Evolutionary conservation across 2,888 invertebrate genomes (phyloP), one percentile per base, ranked within the genome.

Genomic region (Thalpophila matura): DNA sequence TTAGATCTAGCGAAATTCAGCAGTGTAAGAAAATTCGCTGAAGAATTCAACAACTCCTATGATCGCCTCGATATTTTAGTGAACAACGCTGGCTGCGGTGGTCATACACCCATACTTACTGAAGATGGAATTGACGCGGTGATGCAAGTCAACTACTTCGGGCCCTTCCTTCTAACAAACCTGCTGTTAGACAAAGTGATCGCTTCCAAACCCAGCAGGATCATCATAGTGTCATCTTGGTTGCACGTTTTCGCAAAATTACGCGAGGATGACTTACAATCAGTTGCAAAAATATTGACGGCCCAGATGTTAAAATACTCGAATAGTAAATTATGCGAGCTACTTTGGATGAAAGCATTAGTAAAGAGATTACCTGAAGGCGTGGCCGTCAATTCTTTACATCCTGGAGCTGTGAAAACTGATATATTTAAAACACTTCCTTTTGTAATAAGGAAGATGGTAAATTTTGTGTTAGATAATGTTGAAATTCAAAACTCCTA

Each of bases 361-460:
- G 88, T 89, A 0, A 90, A 88, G 35, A 82, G 86, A 24, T 67
- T 95, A 2, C 89, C 92, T 1, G 77, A 79, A 10, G 96, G 96
- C 3, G 96, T 98, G 0, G 97, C 97, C 0, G 97, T 96, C 0
- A 98, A 98, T 84, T 97, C 96, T 71, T 88, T 98, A 47, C 98
- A 98, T 90, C 98, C 98, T 0, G 98, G 98, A 10, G 91, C 97
- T 86, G 97, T 98, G 33, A 96, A 97, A 84, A 97, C 97, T 0
- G 97, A 97, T 22, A 97, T 98, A 50, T 97, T 97, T 96, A 95
- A 96, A 31, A 96, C 95, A 76, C 89, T 96, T 10, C 96, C 96
- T 0, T 46, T 66, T 0, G 5, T 54, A 1, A 0, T 33, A 0
- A 86, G 96, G 1, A 96, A 95, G 16, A 89, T 96, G 0, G 68